phyloP scores from a whole-genome alignment of 2,888 invertebrate species.

The Spodoptera littoralis region DNA sequence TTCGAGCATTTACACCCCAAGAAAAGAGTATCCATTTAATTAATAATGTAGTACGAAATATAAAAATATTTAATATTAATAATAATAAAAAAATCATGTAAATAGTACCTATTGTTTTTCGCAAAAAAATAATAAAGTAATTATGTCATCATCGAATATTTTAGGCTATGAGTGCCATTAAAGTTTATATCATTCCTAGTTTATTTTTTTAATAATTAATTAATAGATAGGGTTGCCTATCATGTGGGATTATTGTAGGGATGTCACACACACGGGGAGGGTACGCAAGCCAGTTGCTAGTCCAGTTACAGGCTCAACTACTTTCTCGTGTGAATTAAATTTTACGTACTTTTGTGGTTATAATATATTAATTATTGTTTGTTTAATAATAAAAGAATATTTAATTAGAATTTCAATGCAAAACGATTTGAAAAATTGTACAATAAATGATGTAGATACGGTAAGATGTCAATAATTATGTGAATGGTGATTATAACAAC shows the following conservation, averaged over 20 bases:
- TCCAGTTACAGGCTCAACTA: neutral
- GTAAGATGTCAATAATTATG: slow-evolving; percentile 37
- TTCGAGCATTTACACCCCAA: slow-evolving; percentile 21
- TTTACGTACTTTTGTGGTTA: slow-evolving; percentile 6
- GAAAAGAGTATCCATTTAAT: slow-evolving; percentile 19
- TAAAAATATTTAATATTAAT: slow-evolving; percentile 9
- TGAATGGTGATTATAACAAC: slow-evolving; percentile 55
- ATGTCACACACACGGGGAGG: slow-evolving; percentile 12
- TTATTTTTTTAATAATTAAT: slow-evolving; percentile 59
- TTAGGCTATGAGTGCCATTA: slow-evolving; percentile 87
- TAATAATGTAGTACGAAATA: slow-evolving; percentile 21
- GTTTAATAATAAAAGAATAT: slow-evolving; percentile 30
- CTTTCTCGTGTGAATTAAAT: neutral
- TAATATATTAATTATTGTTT: slow-evolving; percentile 9
- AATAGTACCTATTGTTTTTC: slow-evolving; percentile 39
- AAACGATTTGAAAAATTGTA: slow-evolving; percentile 48
- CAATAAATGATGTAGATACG: slow-evolving; percentile 59
- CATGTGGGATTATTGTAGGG: slow-evolving; percentile 3
- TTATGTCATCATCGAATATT: slow-evolving; percentile 67
- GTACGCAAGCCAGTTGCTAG: slow-evolving; percentile 1
- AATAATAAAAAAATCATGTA: slow-evolving; percentile 38
- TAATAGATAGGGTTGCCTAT: slow-evolving; percentile 34
- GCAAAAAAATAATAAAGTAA: slow-evolving; percentile 25
- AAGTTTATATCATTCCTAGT: slow-evolving; percentile 74
- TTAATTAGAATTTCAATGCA: slow-evolving; percentile 39